A percentile compares a stretch with the other conserved stretches of the same genome.
These are phyloP conservation scores for Xenus cinereus DNA, from an alignment of 2,113 vertebrate species.

Conservation along the genomic window DNA sequence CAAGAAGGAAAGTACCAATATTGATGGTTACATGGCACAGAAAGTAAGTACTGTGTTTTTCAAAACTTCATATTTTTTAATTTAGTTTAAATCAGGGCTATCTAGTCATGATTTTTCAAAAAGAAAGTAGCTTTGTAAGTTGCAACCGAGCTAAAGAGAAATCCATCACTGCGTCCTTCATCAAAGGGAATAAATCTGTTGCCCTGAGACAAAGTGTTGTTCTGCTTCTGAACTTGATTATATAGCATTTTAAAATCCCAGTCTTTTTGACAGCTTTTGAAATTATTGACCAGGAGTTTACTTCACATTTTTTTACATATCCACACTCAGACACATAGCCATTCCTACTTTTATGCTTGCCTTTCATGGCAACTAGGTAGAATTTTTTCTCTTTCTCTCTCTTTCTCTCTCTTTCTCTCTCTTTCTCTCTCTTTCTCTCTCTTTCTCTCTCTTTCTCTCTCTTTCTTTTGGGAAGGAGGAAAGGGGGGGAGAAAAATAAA, in stretches of 20 bases:
- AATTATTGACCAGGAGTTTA: not conserved
- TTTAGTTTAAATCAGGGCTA: not conserved
- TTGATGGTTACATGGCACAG: not conserved
- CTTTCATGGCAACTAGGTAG: not conserved
- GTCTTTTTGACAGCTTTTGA: not conserved
- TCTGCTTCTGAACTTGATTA: not conserved
- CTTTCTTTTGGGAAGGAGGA: fast-evolving
- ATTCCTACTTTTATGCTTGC: not conserved
- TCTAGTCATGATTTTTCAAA: not conserved
- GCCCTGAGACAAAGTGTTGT: not conserved
- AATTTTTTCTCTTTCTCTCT: not conserved
- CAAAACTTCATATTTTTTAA: not conserved
- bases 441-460: too few species aligned
- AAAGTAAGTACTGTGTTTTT: not conserved
- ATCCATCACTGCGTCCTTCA: not conserved
- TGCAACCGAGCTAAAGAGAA: not conserved
- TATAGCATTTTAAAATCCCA: not conserved
- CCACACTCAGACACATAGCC: not conserved
- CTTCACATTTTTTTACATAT: not conserved
- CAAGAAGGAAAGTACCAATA: not conserved
- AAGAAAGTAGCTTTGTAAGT: not conserved
- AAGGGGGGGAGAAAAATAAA: not conserved
- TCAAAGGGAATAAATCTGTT: not conserved
- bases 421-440: too few species aligned
- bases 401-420: too few species aligned